phyloP scores from a whole-genome alignment of 1,140 invertebrate genomes.

The Periplaneta americana region DNA sequence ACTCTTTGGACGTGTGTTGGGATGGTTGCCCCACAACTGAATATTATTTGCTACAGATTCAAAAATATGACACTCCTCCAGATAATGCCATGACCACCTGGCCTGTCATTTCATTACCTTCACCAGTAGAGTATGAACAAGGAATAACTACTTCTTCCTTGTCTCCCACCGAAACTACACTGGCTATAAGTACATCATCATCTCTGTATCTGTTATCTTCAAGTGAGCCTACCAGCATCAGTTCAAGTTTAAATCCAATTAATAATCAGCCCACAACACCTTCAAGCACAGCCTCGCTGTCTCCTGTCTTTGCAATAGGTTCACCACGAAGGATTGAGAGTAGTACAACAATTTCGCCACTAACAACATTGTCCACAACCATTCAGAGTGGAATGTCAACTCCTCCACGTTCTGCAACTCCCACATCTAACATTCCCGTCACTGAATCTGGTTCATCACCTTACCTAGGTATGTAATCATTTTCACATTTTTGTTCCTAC shows the following conservation, averaged over 20 bases:
- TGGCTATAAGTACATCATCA: background rate
- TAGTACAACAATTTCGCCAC: conserved; percentile 3
- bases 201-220: too few relatives aligned
- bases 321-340: background rate
- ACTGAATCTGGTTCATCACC: background rate
- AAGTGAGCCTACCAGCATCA: conserved; percentile 21
- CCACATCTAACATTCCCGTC: background rate
- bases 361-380: background rate
- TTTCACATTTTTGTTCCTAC: too few relatives aligned
- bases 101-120: conserved; percentile 22
- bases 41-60: conserved; percentile 85
- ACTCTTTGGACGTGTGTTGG: conserved; percentile 93
- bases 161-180: conserved; percentile 23
- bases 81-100: conserved; percentile 29
- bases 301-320: conserved; percentile 13
- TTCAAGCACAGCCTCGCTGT: conserved; percentile 7
- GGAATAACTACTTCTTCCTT: conserved; percentile 38
- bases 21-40: conserved; percentile 85
- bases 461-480: background rate
- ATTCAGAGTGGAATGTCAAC: background rate
- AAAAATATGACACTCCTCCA: conserved; percentile 89
- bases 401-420: background rate
- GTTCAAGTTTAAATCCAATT: background rate
- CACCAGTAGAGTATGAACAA: conserved; percentile 34
- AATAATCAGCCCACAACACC: background rate